Conservation (phyloP, 2,797 vertebrate genomes). For the Lagodon rhomboides region DNA sequence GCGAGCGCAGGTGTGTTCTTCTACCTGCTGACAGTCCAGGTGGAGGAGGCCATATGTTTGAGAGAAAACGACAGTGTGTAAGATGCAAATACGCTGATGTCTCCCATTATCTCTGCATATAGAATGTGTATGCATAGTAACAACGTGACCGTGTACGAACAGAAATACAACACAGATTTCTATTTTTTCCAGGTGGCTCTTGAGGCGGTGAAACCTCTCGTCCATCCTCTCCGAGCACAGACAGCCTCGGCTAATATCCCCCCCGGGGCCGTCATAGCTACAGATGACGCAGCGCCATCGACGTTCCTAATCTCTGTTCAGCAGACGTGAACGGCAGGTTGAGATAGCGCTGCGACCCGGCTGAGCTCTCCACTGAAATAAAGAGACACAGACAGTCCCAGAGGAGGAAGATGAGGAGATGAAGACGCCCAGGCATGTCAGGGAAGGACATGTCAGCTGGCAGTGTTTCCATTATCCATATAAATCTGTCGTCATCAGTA, state of each 20-base stretch:
- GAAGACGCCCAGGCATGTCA: neutral
- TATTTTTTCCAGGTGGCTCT: neutral
- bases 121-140: neutral
- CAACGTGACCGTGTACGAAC: neutral
- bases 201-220: neutral
- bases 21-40: neutral
- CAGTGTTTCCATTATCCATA: neutral
- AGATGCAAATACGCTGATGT: neutral
- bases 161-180: neutral
- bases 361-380: slow-evolving; percentile 12
- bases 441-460: neutral
- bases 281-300: slow-evolving; percentile 13
- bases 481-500: neutral
- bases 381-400: neutral
- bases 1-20: neutral
- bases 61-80: neutral
- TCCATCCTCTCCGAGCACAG: neutral
- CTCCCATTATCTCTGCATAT: neutral
- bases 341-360: slow-evolving; percentile 1
- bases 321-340: slow-evolving; percentile 29
- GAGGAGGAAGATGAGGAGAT: slow-evolving; percentile 2
- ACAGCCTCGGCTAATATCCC: neutral
- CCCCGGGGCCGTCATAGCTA: neutral
- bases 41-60: neutral
- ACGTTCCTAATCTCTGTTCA: slow-evolving; percentile 29